Base-by-base conservation (phyloP, 2,113 vertebrate species). In the Sterna hirundo region DNA sequence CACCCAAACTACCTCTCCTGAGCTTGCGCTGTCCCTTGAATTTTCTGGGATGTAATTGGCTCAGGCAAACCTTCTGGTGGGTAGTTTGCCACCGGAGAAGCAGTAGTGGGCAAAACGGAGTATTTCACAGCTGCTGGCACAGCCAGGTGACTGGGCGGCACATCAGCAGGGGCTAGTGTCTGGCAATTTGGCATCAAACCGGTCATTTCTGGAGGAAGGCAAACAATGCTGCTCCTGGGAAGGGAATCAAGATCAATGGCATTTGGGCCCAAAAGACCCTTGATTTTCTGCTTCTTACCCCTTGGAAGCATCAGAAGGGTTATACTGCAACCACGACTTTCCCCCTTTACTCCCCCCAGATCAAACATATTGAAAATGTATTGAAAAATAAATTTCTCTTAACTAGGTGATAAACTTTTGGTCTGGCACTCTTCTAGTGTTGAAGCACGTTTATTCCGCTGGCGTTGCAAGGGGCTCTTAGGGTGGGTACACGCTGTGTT, bases 401-500 rank as follows among this genome's bases (percentile, higher is more conserved):
- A 46, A 22, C 9, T 9, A 9, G 21, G 7, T 19, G 10, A 71
- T 52, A 82, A 81, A 42, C 26, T 65, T 62, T 40, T 25, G 13
- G 2, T 47, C 49, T 66, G 69, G 30, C 6, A 62, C 11, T 58
- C 25, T 58, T n/a, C 19, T 30, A 29, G 26, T 4, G 11, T 6
- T 11, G 25, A 62, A 57, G 17, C 0, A 0, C 4, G 4, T 51
- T 86, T 72, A 44, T 64, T 82, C 15, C 77, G 44, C 23, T 57
- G 57, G 47, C 16, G 11, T 6, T 70, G 36, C 34, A 15, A 40
- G 76, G 25, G 57, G 10, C 15, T 49, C 5, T 58, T 6, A 25
- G 29, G 18, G 34, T 8, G 27, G 21, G 34, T 29, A 36, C 2
- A 1, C 0, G 1, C 55, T 51, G 36, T 8, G 27, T 34, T 51